Evolutionary conservation across 2,888 invertebrate species (phyloP), one percentile per base, ranked within the genome.

Genomic region (Dryobota labecula): DNA sequence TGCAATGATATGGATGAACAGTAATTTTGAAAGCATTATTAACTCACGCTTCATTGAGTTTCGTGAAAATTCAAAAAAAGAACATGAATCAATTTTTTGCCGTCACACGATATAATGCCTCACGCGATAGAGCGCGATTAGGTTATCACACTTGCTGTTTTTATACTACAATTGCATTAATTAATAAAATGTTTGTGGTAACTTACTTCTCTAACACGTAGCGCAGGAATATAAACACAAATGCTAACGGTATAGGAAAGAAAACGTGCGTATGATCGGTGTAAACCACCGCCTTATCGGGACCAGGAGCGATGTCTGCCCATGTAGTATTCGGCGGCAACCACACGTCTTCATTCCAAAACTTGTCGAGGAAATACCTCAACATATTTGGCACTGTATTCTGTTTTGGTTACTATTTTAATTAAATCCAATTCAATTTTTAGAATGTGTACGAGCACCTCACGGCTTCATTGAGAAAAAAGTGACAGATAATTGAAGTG

Each of bases 341-440:
- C 99, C 99, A 99, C 91, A 99, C 96, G 90, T 97, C 94, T 91
- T 98, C 98, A 90, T 97, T 97, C 99, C 98, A 98, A 92, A 98
- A 98, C 76, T 89, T 90, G 81, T 95, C 93, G 82, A 96, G 89
- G 73, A 96, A 83, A 84, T 90, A 90, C 82, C 93, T 93, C 89
- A 96, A 87, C 96, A 96, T 95, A 77, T 84, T 91, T 80, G 67
- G 70, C 86, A 89, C 86, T 82, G 20, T 70, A 73, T 72, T 80
- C 58, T 62, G 71, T 72, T 72, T 73, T 74, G 47, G 68, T 56
- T 41, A 66, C 65, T 71, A 77, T 70, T 80, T 73, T 54, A 70
- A 79, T 78, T 76, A 73, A 84, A 83, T 76, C 65, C 65, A 83
- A 73, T 73, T 66, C 30, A 64, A 82, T 76, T 78, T 76, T 68